Percentiles rank a stretch among this genome's conserved stretches.
Conservation (phyloP, 2,888 invertebrate species). For the Drosophila siamana region DNA sequence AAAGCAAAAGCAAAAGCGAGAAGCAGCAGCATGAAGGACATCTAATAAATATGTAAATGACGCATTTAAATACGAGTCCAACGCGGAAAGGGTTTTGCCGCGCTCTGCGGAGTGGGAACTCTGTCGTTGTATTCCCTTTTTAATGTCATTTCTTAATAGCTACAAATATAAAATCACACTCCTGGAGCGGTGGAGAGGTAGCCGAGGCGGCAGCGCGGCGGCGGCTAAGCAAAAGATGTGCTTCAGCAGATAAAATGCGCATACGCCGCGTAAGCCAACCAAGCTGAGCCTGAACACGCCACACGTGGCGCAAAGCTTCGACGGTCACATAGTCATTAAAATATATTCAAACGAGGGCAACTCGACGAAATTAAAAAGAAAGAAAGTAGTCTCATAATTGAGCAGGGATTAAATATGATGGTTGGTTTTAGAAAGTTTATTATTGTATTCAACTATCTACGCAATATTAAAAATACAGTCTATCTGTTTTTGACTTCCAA, state of each 20-base stretch:
- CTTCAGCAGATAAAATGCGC: conserved; percentile 65
- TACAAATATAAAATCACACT: conserved; percentile 70
- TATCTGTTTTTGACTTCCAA: neutral
- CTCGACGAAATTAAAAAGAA: no score
- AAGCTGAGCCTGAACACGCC: conserved; percentile 59
- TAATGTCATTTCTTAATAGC: conserved; percentile 80
- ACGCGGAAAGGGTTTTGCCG: conserved; percentile 30
- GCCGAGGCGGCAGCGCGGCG: neutral
- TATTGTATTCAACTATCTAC: no score
- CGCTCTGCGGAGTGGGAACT: neutral
- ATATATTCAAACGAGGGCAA: conserved; percentile 51
- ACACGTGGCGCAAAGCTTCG: conserved; percentile 50
- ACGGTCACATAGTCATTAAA: conserved; percentile 72
- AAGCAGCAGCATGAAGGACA: conserved; percentile 37
- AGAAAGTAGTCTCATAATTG: no score
- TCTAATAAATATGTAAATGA: conserved; percentile 81
- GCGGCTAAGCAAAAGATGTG: conserved; percentile 55
- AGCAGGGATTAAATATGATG: no score
- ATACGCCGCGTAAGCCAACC: conserved; percentile 71
- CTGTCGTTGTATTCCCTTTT: conserved; percentile 54
- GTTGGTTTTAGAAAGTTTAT: no score
- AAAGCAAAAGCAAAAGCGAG: conserved; percentile 26
- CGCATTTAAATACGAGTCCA: conserved; percentile 67
- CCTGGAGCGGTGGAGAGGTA: neutral
- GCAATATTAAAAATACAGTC: neutral